phyloP scores from a whole-genome alignment of 2,113 vertebrate species.

The Zapornia atra region DNA sequence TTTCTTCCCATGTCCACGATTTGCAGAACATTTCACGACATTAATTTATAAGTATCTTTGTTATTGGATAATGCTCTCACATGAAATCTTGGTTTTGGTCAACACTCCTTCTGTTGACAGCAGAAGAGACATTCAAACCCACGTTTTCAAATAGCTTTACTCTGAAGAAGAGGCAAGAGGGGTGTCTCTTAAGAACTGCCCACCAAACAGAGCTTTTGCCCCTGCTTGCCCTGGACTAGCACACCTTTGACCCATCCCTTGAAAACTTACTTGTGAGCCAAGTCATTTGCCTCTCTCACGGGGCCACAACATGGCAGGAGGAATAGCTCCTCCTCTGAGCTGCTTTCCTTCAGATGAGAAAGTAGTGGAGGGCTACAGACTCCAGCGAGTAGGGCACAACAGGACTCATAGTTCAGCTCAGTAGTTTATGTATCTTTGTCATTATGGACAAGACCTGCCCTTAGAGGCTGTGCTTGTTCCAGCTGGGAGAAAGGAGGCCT shows the following conservation, averaged over 20 bases:
- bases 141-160: neutral
- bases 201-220: neutral
- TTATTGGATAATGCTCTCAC: neutral
- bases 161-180: neutral
- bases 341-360: neutral
- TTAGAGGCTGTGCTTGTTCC: rapidly evolving
- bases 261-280: neutral
- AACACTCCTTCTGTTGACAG: neutral
- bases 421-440: neutral
- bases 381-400: neutral
- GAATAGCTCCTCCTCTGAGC: neutral
- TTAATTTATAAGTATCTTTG: neutral
- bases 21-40: neutral
- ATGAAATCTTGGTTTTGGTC: neutral
- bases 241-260: neutral
- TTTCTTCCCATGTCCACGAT: neutral
- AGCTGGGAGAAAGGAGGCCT: neutral
- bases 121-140: neutral
- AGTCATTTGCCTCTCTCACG: neutral
- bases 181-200: neutral
- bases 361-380: neutral
- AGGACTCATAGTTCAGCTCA: neutral
- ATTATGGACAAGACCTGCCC: neutral
- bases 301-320: neutral
- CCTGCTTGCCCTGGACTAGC: neutral